These are phyloP conservation scores for Diuraphis noxia DNA, from an alignment of 1,140 invertebrate species.

Conservation along the genomic window DNA sequence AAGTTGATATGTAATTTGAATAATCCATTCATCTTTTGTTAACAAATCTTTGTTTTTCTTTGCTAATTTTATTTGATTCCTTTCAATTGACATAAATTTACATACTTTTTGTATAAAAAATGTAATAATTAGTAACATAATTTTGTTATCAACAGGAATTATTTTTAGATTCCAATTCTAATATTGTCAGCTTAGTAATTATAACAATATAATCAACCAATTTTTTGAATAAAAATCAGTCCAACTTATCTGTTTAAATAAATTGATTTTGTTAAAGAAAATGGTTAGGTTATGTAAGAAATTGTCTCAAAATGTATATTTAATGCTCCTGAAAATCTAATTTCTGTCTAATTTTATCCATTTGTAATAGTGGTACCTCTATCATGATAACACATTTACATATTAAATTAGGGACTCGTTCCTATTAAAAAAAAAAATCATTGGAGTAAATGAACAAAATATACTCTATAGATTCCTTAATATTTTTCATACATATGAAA, in stretches of 20 bases:
- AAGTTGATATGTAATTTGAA: background rate
- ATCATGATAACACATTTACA: background rate
- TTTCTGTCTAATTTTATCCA: background rate
- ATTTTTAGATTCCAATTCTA: background rate
- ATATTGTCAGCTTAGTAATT: too few relatives aligned
- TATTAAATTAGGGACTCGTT: slow-evolving; percentile 8
- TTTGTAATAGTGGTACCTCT: background rate
- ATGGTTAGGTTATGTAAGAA: background rate
- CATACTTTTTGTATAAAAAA: background rate
- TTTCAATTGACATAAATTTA: too few relatives aligned
- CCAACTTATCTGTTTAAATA: background rate
- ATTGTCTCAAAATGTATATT: background rate
- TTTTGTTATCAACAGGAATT: background rate
- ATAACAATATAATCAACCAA: too few relatives aligned
- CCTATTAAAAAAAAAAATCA: slow-evolving; percentile 16
- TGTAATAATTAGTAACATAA: background rate
- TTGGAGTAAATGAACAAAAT: slow-evolving; percentile 13
- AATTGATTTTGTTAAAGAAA: background rate
- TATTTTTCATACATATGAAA: background rate
- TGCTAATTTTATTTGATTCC: background rate
- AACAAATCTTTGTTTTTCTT: too few relatives aligned
- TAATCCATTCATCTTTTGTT: too few relatives aligned
- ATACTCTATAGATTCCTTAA: background rate
- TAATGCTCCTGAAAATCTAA: background rate
- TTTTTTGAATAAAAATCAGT: background rate